Conservation (phyloP, 2,797 vertebrate genomes). For the Coregonus suidteri region DNA sequence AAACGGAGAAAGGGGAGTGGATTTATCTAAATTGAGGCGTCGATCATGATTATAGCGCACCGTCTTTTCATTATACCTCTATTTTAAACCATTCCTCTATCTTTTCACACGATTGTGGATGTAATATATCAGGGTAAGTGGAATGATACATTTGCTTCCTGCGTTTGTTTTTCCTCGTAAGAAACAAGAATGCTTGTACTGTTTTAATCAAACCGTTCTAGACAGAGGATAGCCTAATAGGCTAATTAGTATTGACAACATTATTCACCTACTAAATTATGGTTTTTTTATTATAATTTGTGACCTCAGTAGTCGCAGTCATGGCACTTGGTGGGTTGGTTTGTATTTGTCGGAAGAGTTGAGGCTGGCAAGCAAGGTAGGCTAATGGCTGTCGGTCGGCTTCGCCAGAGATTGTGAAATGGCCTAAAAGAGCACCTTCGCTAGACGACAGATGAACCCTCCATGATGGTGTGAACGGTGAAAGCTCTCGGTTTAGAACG, state of each 20-base stretch:
- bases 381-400: slow-evolving; percentile 72
- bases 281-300: background rate
- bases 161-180: slow-evolving; percentile 56
- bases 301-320: background rate
- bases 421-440: slow-evolving; percentile 49
- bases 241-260: background rate
- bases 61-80: slow-evolving; percentile 32
- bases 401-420: slow-evolving; percentile 72
- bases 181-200: slow-evolving; percentile 3
- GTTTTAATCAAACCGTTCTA: slow-evolving; percentile 3
- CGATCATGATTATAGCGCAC: slow-evolving; percentile 37
- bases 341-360: slow-evolving; percentile 6
- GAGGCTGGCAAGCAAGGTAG: slow-evolving; percentile 25
- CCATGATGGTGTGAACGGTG: background rate
- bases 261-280: background rate
- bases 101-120: slow-evolving; percentile 50
- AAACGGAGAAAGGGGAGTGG: slow-evolving; percentile 71
- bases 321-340: background rate
- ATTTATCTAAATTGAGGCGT: slow-evolving; percentile 60
- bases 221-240: background rate
- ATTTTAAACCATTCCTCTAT: slow-evolving; percentile 30
- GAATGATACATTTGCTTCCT: slow-evolving; percentile 80
- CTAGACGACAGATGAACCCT: background rate
- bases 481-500: background rate
- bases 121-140: slow-evolving; percentile 76